Base-by-base conservation (phyloP, 2,797 vertebrate species). In the Onychomys torridus region DNA sequence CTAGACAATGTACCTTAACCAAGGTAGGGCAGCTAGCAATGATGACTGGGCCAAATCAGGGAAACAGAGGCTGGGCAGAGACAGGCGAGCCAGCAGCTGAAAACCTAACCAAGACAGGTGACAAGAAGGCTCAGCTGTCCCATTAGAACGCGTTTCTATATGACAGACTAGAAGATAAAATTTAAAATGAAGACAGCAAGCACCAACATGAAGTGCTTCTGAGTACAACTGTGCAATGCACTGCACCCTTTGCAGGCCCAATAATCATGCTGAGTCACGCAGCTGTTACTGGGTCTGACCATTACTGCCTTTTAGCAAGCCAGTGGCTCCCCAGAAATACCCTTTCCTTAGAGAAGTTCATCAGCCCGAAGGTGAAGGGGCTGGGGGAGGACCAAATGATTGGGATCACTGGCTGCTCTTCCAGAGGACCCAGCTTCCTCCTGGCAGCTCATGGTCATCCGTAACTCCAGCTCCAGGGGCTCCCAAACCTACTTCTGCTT, bases 301-400 rank as follows among this genome's bases (percentile, higher is more conserved):
- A n/a, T 27, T n/a, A 88, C 27, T 55, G 40, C 69, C 46, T 34
- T 40, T 93, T n/a, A 82, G 63, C 86, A 93, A 76, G 75, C 89
- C 76, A 95, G 40, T 43, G 76, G 21, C 27, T 92, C 43, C 5
- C 75, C 78, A 55, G 67, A 40, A 95, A 65, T 27, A 69, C 67
- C 67, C 14, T 55, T 71, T 77, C 16, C 25, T 43, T 83, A 78
- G n/a, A 32, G 25, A 89, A 40, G 13, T 23, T 82, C 32, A 73
- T 61, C 52, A 94, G 93, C 96, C 63, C 57, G 67, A 40, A 78
- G 52, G 21, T n/a, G 67, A 67, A 85, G 40, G 10, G 82, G 17
- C 61, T 46, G 29, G 16, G 46, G 16, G 25, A 23, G 34, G 29
- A 2, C 40, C 65, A 83, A 63, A 32, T 84, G 82, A 65, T 63